Percentiles rank a stretch among this genome's conserved stretches.
These are phyloP conservation scores for Ditula angustiorana DNA, from an alignment of 2,888 invertebrate genomes.

Conservation along the genomic window DNA sequence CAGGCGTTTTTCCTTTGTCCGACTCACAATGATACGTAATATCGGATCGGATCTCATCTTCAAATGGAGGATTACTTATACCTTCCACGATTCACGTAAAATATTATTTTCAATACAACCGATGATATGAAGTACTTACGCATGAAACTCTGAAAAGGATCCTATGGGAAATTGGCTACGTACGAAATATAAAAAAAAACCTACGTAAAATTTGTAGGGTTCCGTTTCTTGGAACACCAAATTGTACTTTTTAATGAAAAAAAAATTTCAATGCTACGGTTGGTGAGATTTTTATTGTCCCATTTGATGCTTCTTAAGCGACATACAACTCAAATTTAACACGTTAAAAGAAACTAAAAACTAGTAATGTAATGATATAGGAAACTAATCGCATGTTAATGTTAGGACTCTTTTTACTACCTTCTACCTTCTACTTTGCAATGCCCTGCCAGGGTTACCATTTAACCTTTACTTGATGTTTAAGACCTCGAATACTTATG, in stretches of 20 bases:
- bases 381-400: too few relatives aligned
- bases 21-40: constrained; percentile 56
- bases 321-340: too few relatives aligned
- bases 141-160: constrained; percentile 41
- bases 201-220: constrained; percentile 23
- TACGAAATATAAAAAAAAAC: constrained; percentile 28
- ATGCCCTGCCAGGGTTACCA: too few relatives aligned
- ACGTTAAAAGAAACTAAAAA: too few relatives aligned
- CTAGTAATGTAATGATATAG: too few relatives aligned
- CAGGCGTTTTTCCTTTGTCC: constrained; percentile 59
- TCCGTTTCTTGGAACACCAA: background rate
- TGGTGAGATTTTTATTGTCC: too few relatives aligned
- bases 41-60: constrained; percentile 62
- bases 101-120: constrained; percentile 54
- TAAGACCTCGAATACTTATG: too few relatives aligned
- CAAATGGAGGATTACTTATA: constrained; percentile 64
- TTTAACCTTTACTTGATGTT: too few relatives aligned
- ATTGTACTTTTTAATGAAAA: background rate
- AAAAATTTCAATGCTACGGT: too few relatives aligned
- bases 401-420: too few relatives aligned
- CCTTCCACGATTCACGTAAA: constrained; percentile 56
- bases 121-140: constrained; percentile 38
- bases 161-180: constrained; percentile 45
- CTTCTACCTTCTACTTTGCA: too few relatives aligned
- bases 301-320: too few relatives aligned